Evolutionary conservation across 2,888 invertebrate genomes (phyloP), one percentile per base, ranked within the genome.

Genomic region (Ptychoptera albimana): DNA sequence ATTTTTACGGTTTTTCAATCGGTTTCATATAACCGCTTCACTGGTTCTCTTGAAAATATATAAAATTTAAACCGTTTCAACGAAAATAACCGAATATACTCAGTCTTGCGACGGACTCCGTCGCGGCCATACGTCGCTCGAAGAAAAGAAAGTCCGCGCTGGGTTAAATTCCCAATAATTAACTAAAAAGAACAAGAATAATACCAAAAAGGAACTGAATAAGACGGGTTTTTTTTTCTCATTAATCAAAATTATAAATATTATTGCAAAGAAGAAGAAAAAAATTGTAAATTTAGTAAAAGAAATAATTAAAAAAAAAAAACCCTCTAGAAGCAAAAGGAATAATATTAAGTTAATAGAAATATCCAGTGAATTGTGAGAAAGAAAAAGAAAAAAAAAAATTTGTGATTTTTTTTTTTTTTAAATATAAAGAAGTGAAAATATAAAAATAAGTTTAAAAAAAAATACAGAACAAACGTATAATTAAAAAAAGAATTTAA

Each of bases 171-270:
- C 16, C 29, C 36, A 39, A 39, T 29, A 30, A 23, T 23, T 23
- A 23, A 23, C 23, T 23, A 23, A 23, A 23, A 23, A 23, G 23
- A 23, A 23, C 23, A 23, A 23, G 3, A 34, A 35, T 35, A 3
- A 41, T 16, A 41, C 4, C 8, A 41, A 35, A 23, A 10, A 11
- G 35, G 16, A 41, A 32, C 13, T 71, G 72, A 23, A 23, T 23
- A 23, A 23, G 23, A 23, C 23, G 23, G 23, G 23, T 23, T 23
- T 23, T 23, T 23, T 23, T 23, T 23, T 23, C 7, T 23, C 23
- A 23, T 23, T 23, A 23, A 23, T 23, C 23, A 23, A 23, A 23
- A 23, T 23, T 23, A 23, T 23, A 23, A 23, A 23, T 23, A 23
- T 23, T 23, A 23, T 23, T 23, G 23, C 23, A 23, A 23, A 5